phyloP scores from a whole-genome alignment of 1,140 invertebrate genomes.

The Scaptomyza hsui region DNA sequence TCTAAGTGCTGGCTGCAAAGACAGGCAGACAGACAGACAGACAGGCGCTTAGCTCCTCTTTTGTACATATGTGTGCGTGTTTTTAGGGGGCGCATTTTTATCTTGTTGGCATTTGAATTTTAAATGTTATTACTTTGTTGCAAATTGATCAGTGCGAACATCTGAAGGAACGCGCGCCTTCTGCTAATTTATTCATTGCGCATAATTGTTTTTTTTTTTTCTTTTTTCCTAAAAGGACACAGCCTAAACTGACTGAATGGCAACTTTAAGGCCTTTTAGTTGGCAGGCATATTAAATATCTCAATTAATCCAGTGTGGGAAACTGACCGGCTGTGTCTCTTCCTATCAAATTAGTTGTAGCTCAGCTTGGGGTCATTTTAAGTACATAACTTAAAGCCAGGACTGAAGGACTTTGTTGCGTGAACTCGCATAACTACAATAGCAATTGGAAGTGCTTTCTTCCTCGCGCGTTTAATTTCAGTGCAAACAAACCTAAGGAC shows the following conservation, averaged over 20 bases:
- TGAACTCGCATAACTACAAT: constrained; percentile 52
- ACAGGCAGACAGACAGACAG: neutral
- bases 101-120: constrained; percentile 70
- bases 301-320: constrained; percentile 47
- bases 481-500: constrained; percentile 78
- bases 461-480: constrained; percentile 66
- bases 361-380: constrained; percentile 32
- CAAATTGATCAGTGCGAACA: constrained; percentile 72
- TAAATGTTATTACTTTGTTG: constrained; percentile 77
- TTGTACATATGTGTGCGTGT: neutral
- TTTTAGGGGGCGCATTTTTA: constrained; percentile 16
- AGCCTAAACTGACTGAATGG: neutral
- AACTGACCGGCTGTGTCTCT: constrained; percentile 21
- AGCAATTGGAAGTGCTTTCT: constrained; percentile 33
- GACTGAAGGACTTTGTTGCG: constrained; percentile 26
- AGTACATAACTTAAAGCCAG: constrained; percentile 77
- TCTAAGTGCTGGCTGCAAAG: constrained; percentile 47
- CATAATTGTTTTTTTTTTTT: constrained; percentile 72
- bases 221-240: too few species aligned
- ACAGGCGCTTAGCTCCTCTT: constrained; percentile 5
- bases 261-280: constrained; percentile 23
- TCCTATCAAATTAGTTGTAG: constrained; percentile 24
- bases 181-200: constrained; percentile 79
- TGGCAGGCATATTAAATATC: constrained; percentile 28
- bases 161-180: constrained; percentile 15